Base-by-base conservation (phyloP, 2,797 vertebrate species). In the Cirrhinus mrigala region DNA sequence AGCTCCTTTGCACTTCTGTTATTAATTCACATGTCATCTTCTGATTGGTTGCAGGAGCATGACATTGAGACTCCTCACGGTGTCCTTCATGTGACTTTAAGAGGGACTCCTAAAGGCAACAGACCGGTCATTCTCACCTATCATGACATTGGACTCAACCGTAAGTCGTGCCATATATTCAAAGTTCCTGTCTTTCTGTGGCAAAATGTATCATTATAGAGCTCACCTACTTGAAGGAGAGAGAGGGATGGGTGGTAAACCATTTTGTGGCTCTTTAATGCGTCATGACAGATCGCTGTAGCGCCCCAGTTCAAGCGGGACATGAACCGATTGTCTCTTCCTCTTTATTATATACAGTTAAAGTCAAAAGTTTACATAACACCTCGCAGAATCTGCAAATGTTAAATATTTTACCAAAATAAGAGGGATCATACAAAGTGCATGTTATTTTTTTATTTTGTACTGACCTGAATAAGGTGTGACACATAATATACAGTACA, bases 91-190 rank as follows among this genome's bases (percentile, higher is more conserved):
- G 96, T 98, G 86, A 99, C 98, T 88, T 95, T 99, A 95, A 94
- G 97, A 89, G 97, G 97, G 33, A 94, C 92, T 22, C 95, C 96
- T 9, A 98, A 96, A 90, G 97, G 96, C 89, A 99, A 97, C 94
- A 95, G 96, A 91, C 98, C 98, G 1, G 96, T 97, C 87, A 97
- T 99, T 93, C 96, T 99, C 89, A 98, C 98, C 20, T 99, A 97
- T 91, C 98, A 99, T 81, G 98, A 99, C 93, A 96, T 99, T 58
- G 98, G 98, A 89, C 96, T 99, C 60, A 99, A 98, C 92, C 98
- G 97, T 99, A 94, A 96, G 97, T 96, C 85, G 83, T 75, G 16
- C 15, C 11, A 18, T 18, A 20, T 15, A 62, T 62, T 20, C 0
- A 33, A 33, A 24, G 15, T 60, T 60, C 7, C 14, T 24, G 24